Conservation (phyloP, 2,888 invertebrate species). For the Atethmia centrago region DNA sequence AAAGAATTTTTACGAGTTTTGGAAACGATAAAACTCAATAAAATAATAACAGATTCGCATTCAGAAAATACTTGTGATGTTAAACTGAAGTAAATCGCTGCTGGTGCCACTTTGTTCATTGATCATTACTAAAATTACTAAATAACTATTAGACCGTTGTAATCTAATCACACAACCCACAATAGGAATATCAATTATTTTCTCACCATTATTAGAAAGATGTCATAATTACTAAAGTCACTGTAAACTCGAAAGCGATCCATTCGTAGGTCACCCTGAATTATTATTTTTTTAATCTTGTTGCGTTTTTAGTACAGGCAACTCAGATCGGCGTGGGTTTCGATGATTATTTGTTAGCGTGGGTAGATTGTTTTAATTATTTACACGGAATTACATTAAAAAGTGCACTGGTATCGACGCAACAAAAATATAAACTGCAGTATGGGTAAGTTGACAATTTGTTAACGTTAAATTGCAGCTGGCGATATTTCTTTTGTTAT, state of each 20-base stretch:
- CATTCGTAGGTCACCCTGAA: background rate
- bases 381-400: slow-evolving; percentile 66
- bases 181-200: background rate
- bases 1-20: background rate
- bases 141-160: background rate
- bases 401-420: slow-evolving; percentile 65
- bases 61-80: background rate
- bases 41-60: background rate
- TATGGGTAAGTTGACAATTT: slow-evolving; percentile 77
- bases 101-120: background rate
- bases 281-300: background rate
- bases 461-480: slow-evolving; percentile 48
- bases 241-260: slow-evolving; percentile 17
- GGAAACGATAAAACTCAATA: no score
- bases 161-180: background rate
- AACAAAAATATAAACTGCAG: slow-evolving; percentile 65
- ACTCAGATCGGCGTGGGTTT: slow-evolving; percentile 88
- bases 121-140: background rate
- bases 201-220: background rate
- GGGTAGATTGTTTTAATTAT: slow-evolving; percentile 80
- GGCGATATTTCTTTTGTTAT: slow-evolving; percentile 76
- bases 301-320: slow-evolving; percentile 73
- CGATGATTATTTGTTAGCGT: slow-evolving; percentile 84
- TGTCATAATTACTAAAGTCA: background rate
- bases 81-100: background rate